Evolutionary conservation across 2,888 invertebrate genomes (phyloP).

Genomic region (Listrodromus nycthemerus): DNA sequence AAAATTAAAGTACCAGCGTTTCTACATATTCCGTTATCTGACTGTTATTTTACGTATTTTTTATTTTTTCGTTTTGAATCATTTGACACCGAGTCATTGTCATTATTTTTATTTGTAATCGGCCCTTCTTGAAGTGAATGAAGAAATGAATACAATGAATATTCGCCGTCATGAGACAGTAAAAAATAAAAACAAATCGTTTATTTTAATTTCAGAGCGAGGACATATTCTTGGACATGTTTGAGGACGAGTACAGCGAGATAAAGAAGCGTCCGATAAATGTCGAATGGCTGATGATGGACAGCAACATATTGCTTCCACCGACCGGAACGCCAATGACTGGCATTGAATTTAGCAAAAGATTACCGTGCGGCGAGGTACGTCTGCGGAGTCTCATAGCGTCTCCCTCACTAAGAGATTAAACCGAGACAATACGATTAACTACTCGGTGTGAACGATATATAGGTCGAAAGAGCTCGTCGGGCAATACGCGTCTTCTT

Average conservation of each 20-base stretch:
- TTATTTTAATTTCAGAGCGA: constrained; percentile 88
- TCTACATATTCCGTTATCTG: too few species aligned
- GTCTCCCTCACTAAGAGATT: background rate
- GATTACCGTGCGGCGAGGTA: constrained; percentile 98
- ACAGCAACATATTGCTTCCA: constrained; percentile 96
- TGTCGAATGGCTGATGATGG: constrained; percentile 98
- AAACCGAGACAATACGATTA: background rate
- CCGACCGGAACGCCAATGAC: constrained; percentile 98
- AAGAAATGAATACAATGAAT: background rate
- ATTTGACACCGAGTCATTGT: too few species aligned
- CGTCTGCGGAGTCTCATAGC: constrained; percentile 74
- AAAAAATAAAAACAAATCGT: background rate
- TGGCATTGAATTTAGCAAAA: constrained; percentile 96
- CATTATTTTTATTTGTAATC: too few species aligned
- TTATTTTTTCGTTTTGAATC: too few species aligned
- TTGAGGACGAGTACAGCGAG: constrained; percentile 98
- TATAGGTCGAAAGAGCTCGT: constrained; percentile 93
- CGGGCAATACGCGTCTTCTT: constrained; percentile 97
- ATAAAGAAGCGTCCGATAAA: constrained; percentile 94
- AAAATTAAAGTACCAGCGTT: too few species aligned
- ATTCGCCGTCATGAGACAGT: background rate
- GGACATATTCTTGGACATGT: constrained; percentile 99
- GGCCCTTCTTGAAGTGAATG: too few species aligned
- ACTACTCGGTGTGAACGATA: background rate
- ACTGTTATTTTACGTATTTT: too few species aligned